Conservation (phyloP, 2,888 invertebrate species). For the Napeogenes inachia region DNA sequence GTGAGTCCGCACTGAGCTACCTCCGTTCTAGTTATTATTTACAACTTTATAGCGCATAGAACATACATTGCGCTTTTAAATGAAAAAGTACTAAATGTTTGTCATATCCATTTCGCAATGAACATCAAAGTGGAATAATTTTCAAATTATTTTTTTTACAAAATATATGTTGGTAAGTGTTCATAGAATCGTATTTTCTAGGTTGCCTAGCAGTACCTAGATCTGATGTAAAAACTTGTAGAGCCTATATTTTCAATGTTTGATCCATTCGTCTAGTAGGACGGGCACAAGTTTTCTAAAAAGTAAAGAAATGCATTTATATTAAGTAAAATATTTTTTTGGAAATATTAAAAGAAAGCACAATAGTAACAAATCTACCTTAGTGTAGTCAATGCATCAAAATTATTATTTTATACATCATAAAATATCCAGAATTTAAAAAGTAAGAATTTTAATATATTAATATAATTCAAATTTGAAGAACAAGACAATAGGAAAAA, state of each 20-base stretch:
- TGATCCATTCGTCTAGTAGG: constrained; percentile 62
- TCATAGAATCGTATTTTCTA: constrained; percentile 67
- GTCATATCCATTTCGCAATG: constrained; percentile 34
- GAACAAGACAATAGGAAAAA: too few species aligned
- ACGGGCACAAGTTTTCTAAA: constrained; percentile 57
- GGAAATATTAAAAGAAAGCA: too few species aligned
- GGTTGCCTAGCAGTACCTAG: constrained; percentile 57
- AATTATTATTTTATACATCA: constrained; percentile 18
- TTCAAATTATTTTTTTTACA: constrained; percentile 3
- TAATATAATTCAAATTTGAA: too few species aligned
- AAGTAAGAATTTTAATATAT: too few species aligned
- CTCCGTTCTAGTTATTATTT: constrained; percentile 34
- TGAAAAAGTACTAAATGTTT: neutral
- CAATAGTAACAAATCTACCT: too few species aligned
- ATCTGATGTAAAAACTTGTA: constrained; percentile 58
- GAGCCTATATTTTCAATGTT: constrained; percentile 58
- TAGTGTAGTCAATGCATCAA: neutral
- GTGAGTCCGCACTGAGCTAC: constrained; percentile 35
- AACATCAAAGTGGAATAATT: constrained; percentile 1
- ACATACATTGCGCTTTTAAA: constrained; percentile 37
- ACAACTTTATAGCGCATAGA: constrained; percentile 21
- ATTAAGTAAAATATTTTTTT: too few species aligned
- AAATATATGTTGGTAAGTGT: constrained; percentile 37
- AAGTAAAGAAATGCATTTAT: constrained; percentile 44
- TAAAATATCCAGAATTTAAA: too few species aligned